Evolutionary conservation across 2,113 vertebrate genomes (phyloP).

Genomic region (Chelonoidis abingdonii): DNA sequence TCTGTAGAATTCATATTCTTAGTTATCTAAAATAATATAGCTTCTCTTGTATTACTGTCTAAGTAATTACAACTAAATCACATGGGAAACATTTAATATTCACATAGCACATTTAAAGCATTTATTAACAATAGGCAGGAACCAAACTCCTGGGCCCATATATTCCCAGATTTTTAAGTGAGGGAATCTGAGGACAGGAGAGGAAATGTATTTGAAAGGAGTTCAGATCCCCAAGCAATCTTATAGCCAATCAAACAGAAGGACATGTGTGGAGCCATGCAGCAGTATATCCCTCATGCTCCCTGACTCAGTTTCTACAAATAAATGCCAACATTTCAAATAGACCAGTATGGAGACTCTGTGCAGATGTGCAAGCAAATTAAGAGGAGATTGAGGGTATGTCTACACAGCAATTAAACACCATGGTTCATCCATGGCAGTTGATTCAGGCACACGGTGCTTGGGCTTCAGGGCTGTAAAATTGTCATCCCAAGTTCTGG

Average conservation of each 20-base stretch:
- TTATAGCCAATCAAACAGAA: not conserved
- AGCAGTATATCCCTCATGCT: not conserved
- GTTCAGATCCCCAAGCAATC: not conserved
- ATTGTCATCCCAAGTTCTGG: not conserved
- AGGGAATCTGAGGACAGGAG: not conserved
- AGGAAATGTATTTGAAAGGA: not conserved
- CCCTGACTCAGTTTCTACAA: not conserved
- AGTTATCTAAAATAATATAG: not conserved
- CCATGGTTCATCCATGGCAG: too few species aligned
- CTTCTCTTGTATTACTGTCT: not conserved
- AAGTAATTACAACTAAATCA: not conserved
- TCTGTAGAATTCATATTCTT: not conserved
- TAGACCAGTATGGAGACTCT: not conserved
- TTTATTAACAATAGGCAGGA: not conserved
- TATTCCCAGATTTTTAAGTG: not conserved
- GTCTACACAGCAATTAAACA: not conserved
- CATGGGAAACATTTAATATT: not conserved
- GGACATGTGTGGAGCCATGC: not conserved
- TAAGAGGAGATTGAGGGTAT: not conserved
- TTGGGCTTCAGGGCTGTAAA: not conserved
- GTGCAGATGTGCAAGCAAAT: not conserved
- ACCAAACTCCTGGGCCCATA: not conserved
- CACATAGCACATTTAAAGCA: not conserved
- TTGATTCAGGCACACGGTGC: not conserved
- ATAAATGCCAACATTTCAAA: not conserved